Evolutionary conservation across 2,113 vertebrate genomes (phyloP), one percentile per base, ranked within the genome.

Genomic region (Gambusia affinis): DNA sequence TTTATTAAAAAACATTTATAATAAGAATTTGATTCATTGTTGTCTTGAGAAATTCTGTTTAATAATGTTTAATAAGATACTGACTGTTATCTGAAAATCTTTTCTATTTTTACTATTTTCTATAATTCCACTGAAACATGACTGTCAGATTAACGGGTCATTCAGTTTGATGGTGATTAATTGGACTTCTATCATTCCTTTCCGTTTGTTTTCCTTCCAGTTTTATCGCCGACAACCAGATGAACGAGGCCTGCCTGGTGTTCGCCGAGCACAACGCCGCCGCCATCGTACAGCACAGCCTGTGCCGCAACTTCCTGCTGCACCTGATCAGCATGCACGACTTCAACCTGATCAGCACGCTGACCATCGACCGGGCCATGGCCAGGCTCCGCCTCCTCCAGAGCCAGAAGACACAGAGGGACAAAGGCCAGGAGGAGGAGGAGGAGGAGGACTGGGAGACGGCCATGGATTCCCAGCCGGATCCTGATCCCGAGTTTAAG

Each of bases 161-260:
- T 35, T 0, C 33, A 35, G 33, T 37, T 12, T 37, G 10, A 11
- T 30, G 30, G 30, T 3, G 30, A 30, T 30, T 30, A 30, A 29
- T 29, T 29, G 29, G 27, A 27, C 27, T 27, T 1, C 27, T 27
- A 27, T 27, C 27, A 27, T 27, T 27, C 27, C 35, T 2, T 28
- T 64, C 14, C 54, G 24, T 47, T 47, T 24, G 24, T n/a, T 57
- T 12, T 39, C 77, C 78, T 1, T 73, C 72, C 95, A 99, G 98
- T 89, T 99, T 98, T 95, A 98, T 99, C 89, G 98, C 97, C 33
- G 97, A 99, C 90, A 98, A 98, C 96, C 98, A 99, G 95, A 99
- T 99, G 97, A 97, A 98, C 90, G 94, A 97, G 72, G 96, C 97
- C 75, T 97, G 97, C 89, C 95, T 97, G 95, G 92, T 95, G 86